Evolutionary conservation across 2,797 vertebrate species (phyloP).

Genomic region (Peromyscus aztecus): DNA sequence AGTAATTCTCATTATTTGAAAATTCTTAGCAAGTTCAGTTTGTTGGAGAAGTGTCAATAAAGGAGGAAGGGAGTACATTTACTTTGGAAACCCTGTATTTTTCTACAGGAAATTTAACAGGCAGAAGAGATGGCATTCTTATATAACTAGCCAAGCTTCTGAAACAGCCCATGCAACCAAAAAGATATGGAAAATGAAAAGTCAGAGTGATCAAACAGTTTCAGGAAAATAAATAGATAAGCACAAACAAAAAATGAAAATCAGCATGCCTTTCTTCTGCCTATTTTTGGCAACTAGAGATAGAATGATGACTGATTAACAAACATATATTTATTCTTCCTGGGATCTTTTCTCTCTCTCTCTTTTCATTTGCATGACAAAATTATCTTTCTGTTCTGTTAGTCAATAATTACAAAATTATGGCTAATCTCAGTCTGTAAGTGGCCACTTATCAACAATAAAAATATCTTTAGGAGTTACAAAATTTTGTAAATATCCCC

Average conservation of each 20-base stretch:
- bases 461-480: conserved; percentile 46
- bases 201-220: conserved; percentile 53
- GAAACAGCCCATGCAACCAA: conserved; percentile 51
- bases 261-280: conserved; percentile 38
- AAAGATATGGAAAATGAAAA: conserved; percentile 67
- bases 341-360: not conserved
- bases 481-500: not conserved
- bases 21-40: conserved; percentile 55
- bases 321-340: conserved; percentile 23
- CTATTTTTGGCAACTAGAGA: conserved; percentile 18
- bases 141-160: conserved; percentile 55
- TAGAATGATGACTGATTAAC: conserved; percentile 21
- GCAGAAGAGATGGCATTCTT: conserved; percentile 58
- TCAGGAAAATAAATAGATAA: conserved; percentile 72
- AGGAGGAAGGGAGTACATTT: conserved; percentile 57
- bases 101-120: conserved; percentile 77
- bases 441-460: conserved; percentile 38
- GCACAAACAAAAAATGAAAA: conserved; percentile 31
- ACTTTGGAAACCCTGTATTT: conserved; percentile 57
- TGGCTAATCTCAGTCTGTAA: conserved; percentile 8
- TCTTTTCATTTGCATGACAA: not conserved
- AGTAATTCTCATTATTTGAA: conserved; percentile 67
- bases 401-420: conserved; percentile 40
- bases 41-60: not conserved
- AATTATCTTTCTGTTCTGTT: conserved; percentile 34